Conservation (phyloP, 2,113 vertebrate genomes). For the Coptodon bakossiorum region DNA sequence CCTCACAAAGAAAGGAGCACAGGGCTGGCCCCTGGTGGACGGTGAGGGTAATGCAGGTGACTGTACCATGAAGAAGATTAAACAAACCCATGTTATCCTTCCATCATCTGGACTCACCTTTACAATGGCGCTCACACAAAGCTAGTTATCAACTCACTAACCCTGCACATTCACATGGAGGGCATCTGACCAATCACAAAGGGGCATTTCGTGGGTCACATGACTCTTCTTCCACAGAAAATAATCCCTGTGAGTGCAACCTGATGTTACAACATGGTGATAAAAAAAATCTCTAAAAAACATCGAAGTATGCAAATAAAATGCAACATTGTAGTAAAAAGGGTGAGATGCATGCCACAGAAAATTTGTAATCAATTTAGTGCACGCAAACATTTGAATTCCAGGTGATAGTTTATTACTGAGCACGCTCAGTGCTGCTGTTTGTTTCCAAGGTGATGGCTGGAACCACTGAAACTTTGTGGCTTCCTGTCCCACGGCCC, state of each 20-base stretch:
- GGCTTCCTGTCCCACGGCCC: not conserved
- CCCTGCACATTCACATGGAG: not conserved
- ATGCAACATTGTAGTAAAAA: not conserved
- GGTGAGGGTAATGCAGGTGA: not conserved
- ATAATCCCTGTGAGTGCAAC: not conserved
- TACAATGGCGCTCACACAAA: not conserved
- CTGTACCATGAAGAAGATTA: not conserved
- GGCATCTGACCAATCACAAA: not conserved
- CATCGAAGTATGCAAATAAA: not conserved
- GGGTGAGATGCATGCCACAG: not conserved
- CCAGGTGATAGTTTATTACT: not conserved
- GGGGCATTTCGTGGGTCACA: not conserved
- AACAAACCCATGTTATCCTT: not conserved
- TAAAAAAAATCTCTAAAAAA: not conserved
- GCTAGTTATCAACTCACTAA: not conserved
- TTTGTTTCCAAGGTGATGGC: not conserved
- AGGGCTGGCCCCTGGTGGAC: not conserved
- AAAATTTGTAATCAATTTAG: not conserved
- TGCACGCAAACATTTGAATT: not conserved
- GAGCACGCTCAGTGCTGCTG: not conserved
- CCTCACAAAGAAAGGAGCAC: not conserved
- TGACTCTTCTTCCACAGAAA: not conserved
- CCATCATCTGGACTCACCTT: not conserved
- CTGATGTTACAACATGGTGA: not conserved
- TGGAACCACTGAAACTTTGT: not conserved